Conservation (phyloP, 2,113 vertebrate genomes). For the Neofelis nebulosa region DNA sequence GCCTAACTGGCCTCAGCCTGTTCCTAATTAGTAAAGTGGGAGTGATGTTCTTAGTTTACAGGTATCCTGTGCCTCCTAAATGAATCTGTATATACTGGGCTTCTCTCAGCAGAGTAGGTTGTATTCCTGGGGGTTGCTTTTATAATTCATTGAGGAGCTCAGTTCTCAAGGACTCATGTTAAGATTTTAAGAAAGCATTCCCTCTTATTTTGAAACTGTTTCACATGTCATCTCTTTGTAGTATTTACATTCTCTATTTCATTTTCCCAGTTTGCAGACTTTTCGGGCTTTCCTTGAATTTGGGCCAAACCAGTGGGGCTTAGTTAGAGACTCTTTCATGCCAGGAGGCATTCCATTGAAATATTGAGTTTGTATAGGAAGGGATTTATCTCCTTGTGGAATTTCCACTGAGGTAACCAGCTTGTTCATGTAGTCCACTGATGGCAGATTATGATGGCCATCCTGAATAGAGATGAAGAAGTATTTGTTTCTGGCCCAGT, state of each 20-base stretch:
- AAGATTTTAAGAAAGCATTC: conserved; percentile 22
- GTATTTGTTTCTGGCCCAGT: neutral
- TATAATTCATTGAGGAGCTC: neutral
- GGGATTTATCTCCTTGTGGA: conserved; percentile 36
- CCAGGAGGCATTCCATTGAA: conserved; percentile 13
- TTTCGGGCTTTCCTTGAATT: conserved; percentile 28
- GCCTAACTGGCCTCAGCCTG: neutral
- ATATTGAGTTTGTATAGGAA: conserved; percentile 2
- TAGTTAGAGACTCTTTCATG: conserved; percentile 33
- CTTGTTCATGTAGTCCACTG: neutral
- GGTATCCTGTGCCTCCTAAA: neutral
- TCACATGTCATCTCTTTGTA: conserved; percentile 11
- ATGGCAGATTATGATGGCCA: conserved; percentile 27
- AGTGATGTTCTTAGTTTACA: neutral
- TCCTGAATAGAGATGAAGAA: neutral
- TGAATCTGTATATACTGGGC: neutral
- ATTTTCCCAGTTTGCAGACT: neutral
- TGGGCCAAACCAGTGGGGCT: neutral
- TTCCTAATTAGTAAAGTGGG: neutral
- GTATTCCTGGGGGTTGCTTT: neutral
- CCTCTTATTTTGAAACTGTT: conserved; percentile 3
- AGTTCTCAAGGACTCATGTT: neutral
- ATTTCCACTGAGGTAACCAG: conserved; percentile 1
- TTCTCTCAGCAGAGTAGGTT: neutral
- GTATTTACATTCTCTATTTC: conserved; percentile 15